Conservation (phyloP, 2,113 vertebrate species). For the Hemibagrus wyckioides region DNA sequence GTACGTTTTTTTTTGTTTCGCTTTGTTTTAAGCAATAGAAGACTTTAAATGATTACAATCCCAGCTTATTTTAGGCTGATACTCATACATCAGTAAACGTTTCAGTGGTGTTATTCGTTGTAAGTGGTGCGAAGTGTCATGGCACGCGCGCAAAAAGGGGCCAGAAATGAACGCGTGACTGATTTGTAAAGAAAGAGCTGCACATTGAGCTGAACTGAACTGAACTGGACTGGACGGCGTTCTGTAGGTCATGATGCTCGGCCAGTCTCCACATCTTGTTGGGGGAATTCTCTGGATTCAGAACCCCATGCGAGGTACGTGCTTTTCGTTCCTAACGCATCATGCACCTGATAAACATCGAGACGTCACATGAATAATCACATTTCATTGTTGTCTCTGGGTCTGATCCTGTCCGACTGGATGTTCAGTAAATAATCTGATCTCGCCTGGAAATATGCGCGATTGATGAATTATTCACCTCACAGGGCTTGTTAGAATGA, state of each 20-base stretch:
- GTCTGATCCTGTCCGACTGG: background rate
- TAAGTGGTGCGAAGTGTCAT: background rate
- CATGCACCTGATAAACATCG: background rate
- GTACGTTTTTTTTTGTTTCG: too few relatives aligned
- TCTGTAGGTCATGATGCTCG: slow-evolving; percentile 64
- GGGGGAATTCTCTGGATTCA: slow-evolving; percentile 75
- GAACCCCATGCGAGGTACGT: slow-evolving; percentile 77
- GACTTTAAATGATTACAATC: background rate
- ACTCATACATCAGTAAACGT: background rate
- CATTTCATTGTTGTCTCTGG: background rate
- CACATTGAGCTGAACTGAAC: background rate
- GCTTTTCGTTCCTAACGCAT: background rate
- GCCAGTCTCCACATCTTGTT: slow-evolving; percentile 72
- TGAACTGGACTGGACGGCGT: background rate
- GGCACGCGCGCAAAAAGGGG: background rate
- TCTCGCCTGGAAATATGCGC: too few relatives aligned
- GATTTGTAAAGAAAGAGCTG: background rate
- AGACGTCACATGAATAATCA: background rate
- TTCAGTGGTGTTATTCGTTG: background rate
- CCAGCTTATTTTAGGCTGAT: background rate
- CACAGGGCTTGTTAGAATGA: background rate
- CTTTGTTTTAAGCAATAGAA: background rate
- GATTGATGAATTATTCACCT: background rate
- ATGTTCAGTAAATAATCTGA: background rate
- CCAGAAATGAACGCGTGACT: slow-evolving; percentile 1